Base-by-base conservation (phyloP, 2,797 vertebrate genomes). In the Helarctos malayanus region DNA sequence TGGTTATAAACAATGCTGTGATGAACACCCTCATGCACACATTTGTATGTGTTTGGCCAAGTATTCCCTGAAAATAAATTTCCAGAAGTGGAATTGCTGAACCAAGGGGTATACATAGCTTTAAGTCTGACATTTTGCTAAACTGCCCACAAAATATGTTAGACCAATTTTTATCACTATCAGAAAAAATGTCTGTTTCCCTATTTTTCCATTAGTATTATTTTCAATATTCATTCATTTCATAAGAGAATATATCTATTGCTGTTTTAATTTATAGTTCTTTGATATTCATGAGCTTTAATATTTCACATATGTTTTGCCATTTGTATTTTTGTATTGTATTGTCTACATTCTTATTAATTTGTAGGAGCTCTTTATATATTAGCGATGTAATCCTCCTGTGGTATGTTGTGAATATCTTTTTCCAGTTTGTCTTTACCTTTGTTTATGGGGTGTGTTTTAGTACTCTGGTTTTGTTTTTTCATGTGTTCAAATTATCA, bases 231-330 rank as follows among this genome's bases (percentile, higher is more conserved):
- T 49, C 56, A 71, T 76, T 86, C 21, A 57, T 69, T 82, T 80
- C 16, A 68, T 23, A 85, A 19, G 59, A 88, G n/a, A 91, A 95
- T 80, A 92, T 82, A 45, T 25, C 21, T 56, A 79, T 80, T 81
- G 8, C 32, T 89, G 1, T 83, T 95, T 93, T 78, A 95, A 63
- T 83, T 80, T 84, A 23, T 59, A 83, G 15, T 47, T 93, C 27
- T 95, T 96, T 92, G 35, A 61, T 89, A 93, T 65, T 96, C 18
- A 52, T 83, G 13, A 32, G 8, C 45, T 63, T 97, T 86, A 83
- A 61, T 52, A 69, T 52, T 2, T 90, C 89, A 27, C 41, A 6
- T 38, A 54, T 56, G 81, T 95, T 87, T 29, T 45, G 63, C 18
- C 61, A 52, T 57, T 80, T 78, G 38, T 47, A 86, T 95, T 92